These are phyloP conservation scores for Listrodromus nycthemerus DNA, from an alignment of 2,888 invertebrate species.

Conservation along the genomic window DNA sequence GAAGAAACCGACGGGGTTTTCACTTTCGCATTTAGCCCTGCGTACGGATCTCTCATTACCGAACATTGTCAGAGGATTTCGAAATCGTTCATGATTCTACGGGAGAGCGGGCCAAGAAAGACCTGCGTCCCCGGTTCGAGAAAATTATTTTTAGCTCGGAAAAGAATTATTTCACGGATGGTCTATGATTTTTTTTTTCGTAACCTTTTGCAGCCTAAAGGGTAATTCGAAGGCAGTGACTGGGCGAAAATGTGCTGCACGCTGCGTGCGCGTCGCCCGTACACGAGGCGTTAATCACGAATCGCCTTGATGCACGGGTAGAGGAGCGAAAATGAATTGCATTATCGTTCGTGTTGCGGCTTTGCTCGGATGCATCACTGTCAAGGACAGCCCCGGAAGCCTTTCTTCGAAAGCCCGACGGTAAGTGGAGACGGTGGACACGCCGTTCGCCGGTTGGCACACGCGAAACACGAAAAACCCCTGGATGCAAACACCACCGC, in stretches of 20 bases:
- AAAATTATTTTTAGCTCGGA: neutral
- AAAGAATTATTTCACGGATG: neutral
- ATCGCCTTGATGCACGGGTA: neutral
- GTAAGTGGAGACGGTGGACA: conserved; percentile 60
- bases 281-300: neutral
- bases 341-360: conserved; percentile 41
- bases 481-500: conserved; percentile 35
- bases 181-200: too few species aligned
- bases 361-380: conserved; percentile 52
- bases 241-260: too few species aligned
- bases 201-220: too few species aligned
- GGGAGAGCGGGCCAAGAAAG: neutral
- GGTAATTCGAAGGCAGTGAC: too few species aligned
- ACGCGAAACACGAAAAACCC: conserved; percentile 70
- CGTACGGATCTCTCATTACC: neutral
- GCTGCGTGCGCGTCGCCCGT: neutral
- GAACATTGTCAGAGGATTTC: neutral
- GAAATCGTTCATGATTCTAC: neutral
- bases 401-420: conserved; percentile 70
- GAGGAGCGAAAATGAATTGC: conserved; percentile 53
- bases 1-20: neutral
- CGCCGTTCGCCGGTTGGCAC: conserved; percentile 57
- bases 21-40: conserved; percentile 12
- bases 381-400: conserved; percentile 73
- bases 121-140: neutral